Evolutionary conservation across 2,888 invertebrate genomes (phyloP), one percentile per base, ranked within the genome.

Genomic region (Andrena fulva): DNA sequence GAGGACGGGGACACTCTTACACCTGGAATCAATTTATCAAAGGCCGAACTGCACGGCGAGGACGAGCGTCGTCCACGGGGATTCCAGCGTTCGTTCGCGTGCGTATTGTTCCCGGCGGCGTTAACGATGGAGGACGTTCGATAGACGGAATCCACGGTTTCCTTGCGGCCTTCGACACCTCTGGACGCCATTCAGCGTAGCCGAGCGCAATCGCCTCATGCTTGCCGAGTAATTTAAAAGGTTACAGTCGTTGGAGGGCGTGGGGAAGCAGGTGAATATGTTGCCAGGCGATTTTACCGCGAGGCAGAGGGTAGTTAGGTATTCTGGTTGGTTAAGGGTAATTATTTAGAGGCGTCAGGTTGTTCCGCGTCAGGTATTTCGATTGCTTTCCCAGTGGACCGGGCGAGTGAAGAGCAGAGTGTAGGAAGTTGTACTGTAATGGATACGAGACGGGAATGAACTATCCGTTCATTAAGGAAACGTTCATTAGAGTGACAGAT

Each of bases 11-110:
- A 88, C 85, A 75, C 85, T 87, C 87, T 84, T 85, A 80, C 87
- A 86, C 77, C 85, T 89, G 85, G 86, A 89, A 89, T 89, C 89
- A 87, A 89, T 89, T 89, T 89, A 89, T 89, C 90, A 89, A 87
- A 83, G 64, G 71, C 56, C 81, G 71, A 77, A 71, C 79, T 56
- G 77, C 68, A 60, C 52, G 76, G 54, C 71, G 62, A 59, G 59
- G 78, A 69, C 54, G 59, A 62, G 77, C 73, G 50, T 82, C 88
- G 81, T 83, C 88, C 60, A 69, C 82, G 54, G n/a, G 79, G 60
- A 67, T 79, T 77, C 80, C 82, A 75, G 66, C 63, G 42, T 81
- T 79, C 74, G 78, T 75, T 48, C 67, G 72, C 80, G 76, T 68
- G 67, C 60, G 79, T 75, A 84, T 87, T 87, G 76, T 76, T 76